Evolutionary conservation across 1,140 invertebrate species (phyloP), one percentile per base, ranked within the genome.

Genomic region (Popillia japonica): DNA sequence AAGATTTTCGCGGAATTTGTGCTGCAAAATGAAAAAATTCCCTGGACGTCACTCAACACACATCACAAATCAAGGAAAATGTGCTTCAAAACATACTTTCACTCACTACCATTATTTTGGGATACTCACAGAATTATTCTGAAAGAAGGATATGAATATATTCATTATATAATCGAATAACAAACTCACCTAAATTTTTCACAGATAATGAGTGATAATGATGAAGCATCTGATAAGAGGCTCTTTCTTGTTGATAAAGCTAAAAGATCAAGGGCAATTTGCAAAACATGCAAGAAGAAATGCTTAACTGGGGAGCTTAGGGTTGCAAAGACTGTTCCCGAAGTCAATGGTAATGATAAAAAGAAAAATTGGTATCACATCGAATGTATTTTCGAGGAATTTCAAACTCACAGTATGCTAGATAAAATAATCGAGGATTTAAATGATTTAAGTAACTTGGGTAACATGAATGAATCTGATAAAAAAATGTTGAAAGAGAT

Each of bases 301-400:
- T 94, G 96, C 82, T 90, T 92, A 6, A 92, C 93, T 84, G 94
- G 92, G 27, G 87, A 90, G 44, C 82, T 96, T 42, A 87, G 95
- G 76, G 88, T 96, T 20, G 95, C 92, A 0, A 94, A 96, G 88
- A 83, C 95, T 22, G 90, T 91, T 4, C 83, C 92, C 0, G 96
- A 95, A 88, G 94, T 93, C 0, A 96, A 96, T 85, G 90, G 91
- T 22, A 34, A 34, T 34, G 93, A 93, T 7, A 93, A 93, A 80
- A 96, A 96, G 94, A 96, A 96, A 85, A 90, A 90, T 75, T 98
- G 95, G 94, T 91, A 93, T 85, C 96, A 97, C 85, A 86, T 95
- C 0, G 85, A 88, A 61, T 98, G 96, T 83, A 86, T 97, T 0
- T 96, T 96, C 88, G 93, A 95, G 77, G 90, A 91, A 0, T 94